A percentile compares a stretch with the other conserved stretches of the same genome.
Evolutionary conservation across 1,140 invertebrate genomes (phyloP).

Genomic region (Orius insidiosus): DNA sequence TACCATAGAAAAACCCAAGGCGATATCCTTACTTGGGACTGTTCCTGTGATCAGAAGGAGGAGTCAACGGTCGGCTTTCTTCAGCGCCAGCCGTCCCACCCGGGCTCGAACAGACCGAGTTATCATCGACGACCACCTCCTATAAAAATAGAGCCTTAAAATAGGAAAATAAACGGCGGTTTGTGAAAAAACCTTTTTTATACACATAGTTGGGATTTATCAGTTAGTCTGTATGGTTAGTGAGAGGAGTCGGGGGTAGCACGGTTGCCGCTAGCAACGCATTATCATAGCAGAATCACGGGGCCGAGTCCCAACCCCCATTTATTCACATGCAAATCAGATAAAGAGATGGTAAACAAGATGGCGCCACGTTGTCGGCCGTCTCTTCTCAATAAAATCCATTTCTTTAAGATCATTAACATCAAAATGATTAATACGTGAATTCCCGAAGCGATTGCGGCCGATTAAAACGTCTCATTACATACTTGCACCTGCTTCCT

Average conservation of each 20-base stretch:
- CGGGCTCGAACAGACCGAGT: conserved; percentile 10
- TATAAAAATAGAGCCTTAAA: too few relatives aligned
- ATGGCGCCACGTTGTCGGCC: conserved; percentile 8
- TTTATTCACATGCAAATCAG: conserved; percentile 17
- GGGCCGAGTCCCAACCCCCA: conserved; percentile 1
- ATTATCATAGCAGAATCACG: conserved; percentile 10
- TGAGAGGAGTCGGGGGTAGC: background rate
- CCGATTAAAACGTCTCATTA: too few relatives aligned
- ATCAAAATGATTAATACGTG: too few relatives aligned
- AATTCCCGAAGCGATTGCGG: too few relatives aligned
- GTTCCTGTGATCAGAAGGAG: conserved; percentile 3
- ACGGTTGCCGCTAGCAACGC: conserved; percentile 7
- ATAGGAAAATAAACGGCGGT: background rate
- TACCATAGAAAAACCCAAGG: background rate
- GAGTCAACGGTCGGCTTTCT: background rate
- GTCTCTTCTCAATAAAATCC: background rate
- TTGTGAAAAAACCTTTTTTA: too few relatives aligned
- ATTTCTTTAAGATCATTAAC: too few relatives aligned
- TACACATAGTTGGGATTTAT: too few relatives aligned
- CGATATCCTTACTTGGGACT: conserved; percentile 2
- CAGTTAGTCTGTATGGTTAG: too few relatives aligned
- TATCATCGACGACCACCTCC: conserved; percentile 14
- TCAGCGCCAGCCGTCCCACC: background rate
- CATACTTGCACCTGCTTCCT: too few relatives aligned
- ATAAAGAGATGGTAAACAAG: conserved; percentile 13